phyloP scores from a whole-genome alignment of 1,140 invertebrate genomes.

The Drosophila watanabei region DNA sequence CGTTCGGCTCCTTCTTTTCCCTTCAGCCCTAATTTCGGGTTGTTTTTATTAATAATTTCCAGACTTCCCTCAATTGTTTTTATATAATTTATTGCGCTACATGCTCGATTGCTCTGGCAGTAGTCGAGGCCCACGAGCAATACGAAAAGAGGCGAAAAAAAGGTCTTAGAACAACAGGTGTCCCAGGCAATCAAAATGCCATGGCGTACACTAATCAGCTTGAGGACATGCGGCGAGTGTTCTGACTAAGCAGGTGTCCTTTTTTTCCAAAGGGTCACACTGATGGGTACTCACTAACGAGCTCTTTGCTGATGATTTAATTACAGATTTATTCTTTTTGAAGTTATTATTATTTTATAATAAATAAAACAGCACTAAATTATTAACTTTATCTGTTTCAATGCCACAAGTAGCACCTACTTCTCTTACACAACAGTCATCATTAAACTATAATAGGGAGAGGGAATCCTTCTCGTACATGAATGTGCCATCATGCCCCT shows the following conservation, averaged over 20 bases:
- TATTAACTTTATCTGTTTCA: background rate
- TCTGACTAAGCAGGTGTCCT: slow-evolving; percentile 5
- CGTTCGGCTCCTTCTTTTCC: background rate
- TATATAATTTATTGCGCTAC: slow-evolving; percentile 76
- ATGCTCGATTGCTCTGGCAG: slow-evolving; percentile 54
- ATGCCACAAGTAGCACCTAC: background rate
- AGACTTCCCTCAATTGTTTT: slow-evolving; percentile 53
- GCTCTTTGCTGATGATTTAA: too few species aligned
- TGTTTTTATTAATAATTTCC: slow-evolving; percentile 50
- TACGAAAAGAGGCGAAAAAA: slow-evolving; percentile 17
- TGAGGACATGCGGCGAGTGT: slow-evolving; percentile 45
- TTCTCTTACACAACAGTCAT: background rate
- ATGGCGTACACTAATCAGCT: slow-evolving; percentile 54
- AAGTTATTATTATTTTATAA: background rate
- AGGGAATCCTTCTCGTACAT: background rate
- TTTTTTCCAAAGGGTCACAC: slow-evolving; percentile 2
- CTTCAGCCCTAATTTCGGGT: slow-evolving; percentile 11
- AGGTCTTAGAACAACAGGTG: slow-evolving; percentile 48
- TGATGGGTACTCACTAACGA: background rate
- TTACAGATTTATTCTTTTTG: background rate
- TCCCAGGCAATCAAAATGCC: slow-evolving; percentile 66
- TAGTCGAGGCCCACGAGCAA: slow-evolving; percentile 15
- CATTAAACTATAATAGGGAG: background rate
- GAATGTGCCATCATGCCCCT: slow-evolving; percentile 15
- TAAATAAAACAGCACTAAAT: background rate